Evolutionary conservation across 64 coral and sea anemone species (phyloP).

Genomic region (Montipora cactus): DNA sequence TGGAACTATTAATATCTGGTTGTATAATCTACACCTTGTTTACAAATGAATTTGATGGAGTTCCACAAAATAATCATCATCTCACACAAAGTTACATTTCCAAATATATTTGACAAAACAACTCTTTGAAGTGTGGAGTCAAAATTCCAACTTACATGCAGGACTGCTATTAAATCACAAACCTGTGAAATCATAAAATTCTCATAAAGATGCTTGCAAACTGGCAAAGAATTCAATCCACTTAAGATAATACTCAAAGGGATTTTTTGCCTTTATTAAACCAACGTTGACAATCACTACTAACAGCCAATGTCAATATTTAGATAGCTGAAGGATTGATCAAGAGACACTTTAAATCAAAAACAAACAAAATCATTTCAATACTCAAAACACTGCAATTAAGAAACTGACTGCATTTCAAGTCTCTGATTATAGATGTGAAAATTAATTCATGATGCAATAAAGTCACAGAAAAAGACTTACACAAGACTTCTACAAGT

Average conservation of each 20-base stretch:
- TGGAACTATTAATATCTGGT: neutral
- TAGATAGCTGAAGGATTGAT: neutral
- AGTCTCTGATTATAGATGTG: no score
- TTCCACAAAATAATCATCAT: no score
- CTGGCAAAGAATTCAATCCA: neutral
- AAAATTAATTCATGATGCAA: no score
- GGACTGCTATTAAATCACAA: no score
- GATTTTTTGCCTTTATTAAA: neutral
- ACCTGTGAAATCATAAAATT: no score
- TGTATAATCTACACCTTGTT: neutral
- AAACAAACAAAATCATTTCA: neutral
- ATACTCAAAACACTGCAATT: neutral
- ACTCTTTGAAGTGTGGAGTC: no score
- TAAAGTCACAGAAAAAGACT: neutral
- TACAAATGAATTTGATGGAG: no score
- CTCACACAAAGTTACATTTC: no score
- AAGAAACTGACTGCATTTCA: neutral
- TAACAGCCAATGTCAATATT: conserved; percentile 30
- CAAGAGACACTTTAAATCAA: conserved; percentile 5
- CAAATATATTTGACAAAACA: no score
- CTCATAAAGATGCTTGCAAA: neutral
- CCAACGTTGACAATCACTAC: neutral
- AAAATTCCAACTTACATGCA: no score
- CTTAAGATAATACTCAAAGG: neutral
- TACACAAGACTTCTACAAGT: conserved; percentile 95